Conservation (phyloP, 2,797 vertebrate species). For the Taenioides sp. region DNA sequence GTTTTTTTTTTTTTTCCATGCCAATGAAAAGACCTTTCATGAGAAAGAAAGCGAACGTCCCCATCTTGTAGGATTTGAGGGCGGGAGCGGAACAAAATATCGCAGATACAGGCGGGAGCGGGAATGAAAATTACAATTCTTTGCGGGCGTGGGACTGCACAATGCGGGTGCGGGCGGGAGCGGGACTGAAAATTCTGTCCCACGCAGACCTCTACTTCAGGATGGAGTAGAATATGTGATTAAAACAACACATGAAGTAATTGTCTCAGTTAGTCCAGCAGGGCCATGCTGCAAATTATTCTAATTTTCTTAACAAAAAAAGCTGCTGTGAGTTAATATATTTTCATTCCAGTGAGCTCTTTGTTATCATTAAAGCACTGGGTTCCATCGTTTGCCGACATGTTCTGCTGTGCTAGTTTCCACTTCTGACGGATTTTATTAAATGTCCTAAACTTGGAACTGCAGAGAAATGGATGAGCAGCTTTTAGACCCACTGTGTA, state of each 20-base stretch:
- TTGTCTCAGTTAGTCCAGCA: slow-evolving; percentile 26
- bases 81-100: no score
- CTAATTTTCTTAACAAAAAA: not conserved
- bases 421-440: not conserved
- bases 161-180: no score
- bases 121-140: no score
- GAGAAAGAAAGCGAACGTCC: no score
- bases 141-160: no score
- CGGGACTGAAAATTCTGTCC: no score
- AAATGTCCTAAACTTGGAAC: slow-evolving; percentile 9
- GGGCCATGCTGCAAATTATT: slow-evolving; percentile 27
- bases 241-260: slow-evolving; percentile 30
- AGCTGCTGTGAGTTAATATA: slow-evolving; percentile 15
- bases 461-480: not conserved
- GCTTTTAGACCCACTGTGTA: slow-evolving; percentile 10
- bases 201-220: no score
- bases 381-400: not conserved
- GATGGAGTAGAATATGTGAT: slow-evolving; percentile 22
- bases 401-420: slow-evolving; percentile 9
- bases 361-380: slow-evolving; percentile 13
- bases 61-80: no score
- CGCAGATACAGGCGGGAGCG: no score
- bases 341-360: slow-evolving; percentile 15
- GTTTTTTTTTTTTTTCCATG: no score
- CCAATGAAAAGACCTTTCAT: no score